These are phyloP conservation scores for Cairina moschata DNA, from an alignment of 2,113 vertebrate species.

Conservation along the genomic window DNA sequence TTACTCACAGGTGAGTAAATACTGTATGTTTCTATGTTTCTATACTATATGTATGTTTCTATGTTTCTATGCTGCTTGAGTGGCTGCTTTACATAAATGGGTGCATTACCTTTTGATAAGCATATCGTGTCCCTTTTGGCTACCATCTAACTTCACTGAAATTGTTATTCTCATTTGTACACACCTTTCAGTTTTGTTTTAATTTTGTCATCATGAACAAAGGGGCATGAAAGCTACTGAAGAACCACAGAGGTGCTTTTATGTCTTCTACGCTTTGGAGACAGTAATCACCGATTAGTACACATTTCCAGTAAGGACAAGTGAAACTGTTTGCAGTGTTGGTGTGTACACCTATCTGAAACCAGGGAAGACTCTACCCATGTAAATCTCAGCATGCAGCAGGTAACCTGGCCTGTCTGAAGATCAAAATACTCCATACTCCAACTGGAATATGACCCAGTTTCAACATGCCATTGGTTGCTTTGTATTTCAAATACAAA, in stretches of 20 bases:
- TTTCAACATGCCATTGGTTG: not conserved
- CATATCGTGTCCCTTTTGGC: not conserved
- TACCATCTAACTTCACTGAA: not conserved
- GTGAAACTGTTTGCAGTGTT: not conserved
- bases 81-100: not conserved
- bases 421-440: not conserved
- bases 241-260: not conserved
- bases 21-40: fast-evolving
- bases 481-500: not conserved
- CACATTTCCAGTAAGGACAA: not conserved
- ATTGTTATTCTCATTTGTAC: not conserved
- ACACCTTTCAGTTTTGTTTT: not conserved
- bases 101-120: not conserved
- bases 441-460: not conserved
- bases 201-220: not conserved
- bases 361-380: not conserved
- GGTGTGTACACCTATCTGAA: not conserved
- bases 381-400: not conserved
- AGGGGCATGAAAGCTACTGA: not conserved
- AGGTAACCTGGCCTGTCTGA: not conserved
- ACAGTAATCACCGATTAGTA: not conserved
- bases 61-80: not conserved
- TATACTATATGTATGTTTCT: no score
- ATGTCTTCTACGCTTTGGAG: not conserved
- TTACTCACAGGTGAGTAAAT: slow-evolving; percentile 89